Conservation (phyloP, 2,888 invertebrate species). For the Rotaria sp. region DNA sequence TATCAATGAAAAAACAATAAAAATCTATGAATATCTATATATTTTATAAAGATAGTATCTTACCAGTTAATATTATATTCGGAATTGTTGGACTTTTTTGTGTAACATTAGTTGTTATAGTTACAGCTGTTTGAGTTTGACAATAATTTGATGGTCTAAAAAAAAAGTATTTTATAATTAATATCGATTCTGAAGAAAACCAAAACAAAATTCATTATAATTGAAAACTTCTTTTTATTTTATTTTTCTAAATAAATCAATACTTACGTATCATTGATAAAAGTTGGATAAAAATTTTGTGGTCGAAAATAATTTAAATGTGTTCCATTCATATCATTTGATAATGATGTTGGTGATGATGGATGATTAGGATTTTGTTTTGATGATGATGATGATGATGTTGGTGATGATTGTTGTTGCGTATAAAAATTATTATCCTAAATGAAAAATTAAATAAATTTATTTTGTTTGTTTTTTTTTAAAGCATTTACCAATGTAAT, state of each 20-base stretch:
- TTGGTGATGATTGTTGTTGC: not conserved
- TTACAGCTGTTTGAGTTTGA: not conserved
- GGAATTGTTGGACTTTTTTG: conserved; percentile 28
- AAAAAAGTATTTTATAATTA: not conserved
- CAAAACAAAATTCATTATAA: no score
- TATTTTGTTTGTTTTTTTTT: not conserved
- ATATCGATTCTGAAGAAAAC: no score
- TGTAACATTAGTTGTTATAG: not conserved
- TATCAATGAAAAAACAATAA: not conserved
- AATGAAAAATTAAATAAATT: not conserved
- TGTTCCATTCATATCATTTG: not conserved
- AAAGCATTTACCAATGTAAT: not conserved
- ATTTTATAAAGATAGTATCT: no score
- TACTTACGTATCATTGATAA: not conserved
- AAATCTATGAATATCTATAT: not conserved
- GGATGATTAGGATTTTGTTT: not conserved
- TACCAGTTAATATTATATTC: conserved; percentile 19
- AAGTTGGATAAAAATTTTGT: not conserved
- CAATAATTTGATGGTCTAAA: not conserved
- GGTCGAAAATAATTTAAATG: not conserved
- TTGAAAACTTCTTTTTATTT: no score
- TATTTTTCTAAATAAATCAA: not conserved
- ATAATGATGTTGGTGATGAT: not conserved
- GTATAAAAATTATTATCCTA: not conserved
- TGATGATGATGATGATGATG: not conserved